Conservation (phyloP, 2,797 vertebrate genomes). For the Sternotherus odoratus region DNA sequence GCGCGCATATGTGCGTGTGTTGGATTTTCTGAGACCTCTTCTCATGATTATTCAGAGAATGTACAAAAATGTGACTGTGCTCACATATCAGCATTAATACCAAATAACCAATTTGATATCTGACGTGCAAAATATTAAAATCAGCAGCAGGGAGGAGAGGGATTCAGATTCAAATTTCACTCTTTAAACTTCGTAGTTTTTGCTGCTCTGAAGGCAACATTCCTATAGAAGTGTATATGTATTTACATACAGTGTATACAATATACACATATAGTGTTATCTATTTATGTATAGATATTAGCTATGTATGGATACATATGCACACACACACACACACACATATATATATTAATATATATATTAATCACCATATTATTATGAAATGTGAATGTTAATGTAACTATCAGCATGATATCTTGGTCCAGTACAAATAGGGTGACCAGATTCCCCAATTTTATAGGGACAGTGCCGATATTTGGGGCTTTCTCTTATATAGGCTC, state of each 20-base stretch:
- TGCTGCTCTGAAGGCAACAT: neutral
- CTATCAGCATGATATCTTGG: neutral
- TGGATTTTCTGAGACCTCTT: constrained; percentile 31
- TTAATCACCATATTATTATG: neutral
- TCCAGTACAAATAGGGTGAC: neutral
- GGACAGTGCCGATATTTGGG: too few relatives aligned
- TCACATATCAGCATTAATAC: neutral
- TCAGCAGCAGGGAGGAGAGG: neutral
- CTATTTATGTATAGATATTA: neutral
- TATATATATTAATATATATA: neutral
- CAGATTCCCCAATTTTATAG: too few relatives aligned
- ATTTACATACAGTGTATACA: neutral
- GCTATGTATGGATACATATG: neutral
- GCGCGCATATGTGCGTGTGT: neutral
- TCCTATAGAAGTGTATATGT: accelerated
- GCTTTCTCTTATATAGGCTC: too few relatives aligned
- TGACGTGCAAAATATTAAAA: neutral
- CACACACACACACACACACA: too few relatives aligned
- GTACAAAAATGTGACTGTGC: neutral
- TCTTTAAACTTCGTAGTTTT: constrained; percentile 40
- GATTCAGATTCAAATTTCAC: neutral
- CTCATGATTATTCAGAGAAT: constrained; percentile 10
- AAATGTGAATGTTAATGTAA: neutral
- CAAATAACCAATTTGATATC: neutral
- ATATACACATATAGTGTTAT: too few relatives aligned